Evolutionary conservation across 2,113 vertebrate species (phyloP), one percentile per base, ranked within the genome.

Genomic region (Triplophysa dalaica): DNA sequence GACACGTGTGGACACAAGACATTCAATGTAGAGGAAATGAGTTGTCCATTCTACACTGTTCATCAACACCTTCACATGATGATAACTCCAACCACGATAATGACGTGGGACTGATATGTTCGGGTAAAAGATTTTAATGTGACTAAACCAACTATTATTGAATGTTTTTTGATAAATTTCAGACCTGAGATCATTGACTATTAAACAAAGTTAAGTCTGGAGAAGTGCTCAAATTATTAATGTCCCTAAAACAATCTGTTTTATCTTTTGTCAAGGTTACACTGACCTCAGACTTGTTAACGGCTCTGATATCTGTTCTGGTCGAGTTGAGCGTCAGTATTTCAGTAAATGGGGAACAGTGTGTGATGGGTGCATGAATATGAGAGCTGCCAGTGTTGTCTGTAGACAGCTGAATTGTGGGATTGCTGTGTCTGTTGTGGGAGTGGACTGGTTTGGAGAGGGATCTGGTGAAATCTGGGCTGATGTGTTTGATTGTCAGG

Each of bases 341-440:
- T 0, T 21, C 16, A 38, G 1, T 13, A 0, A 14, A 0, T 81
- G 75, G 78, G 41, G 65, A 2, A 69, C 70, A 29, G 68, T 86
- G 26, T 86, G 83, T 70, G 81, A 79, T 75, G 75, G 33, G 33
- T 75, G 43, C 56, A 85, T 83, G 86, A 67, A 83, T 60, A 67
- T 79, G 58, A 66, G 33, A 66, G 79, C 72, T 65, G 79, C 85
- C 48, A 78, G 13, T 48, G 83, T 87, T 10, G 69, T 87, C 45
- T 86, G 87, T 58, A 52, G 45, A 43, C 78, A 86, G 74, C 62
- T 87, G 67, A 58, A 81, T 45, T 87, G 87, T 84, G 87, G 87
- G 24, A 45, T 43, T 29, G 80, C 82, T 50, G 77, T 83, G 48
- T 60, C 81, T 56, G 77, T 78, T 19, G 22, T 70, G 14, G 83